Percentiles rank a stretch among this genome's conserved stretches.
phyloP scores from a whole-genome alignment of 2,113 vertebrate genomes.

The Galemys pyrenaicus region DNA sequence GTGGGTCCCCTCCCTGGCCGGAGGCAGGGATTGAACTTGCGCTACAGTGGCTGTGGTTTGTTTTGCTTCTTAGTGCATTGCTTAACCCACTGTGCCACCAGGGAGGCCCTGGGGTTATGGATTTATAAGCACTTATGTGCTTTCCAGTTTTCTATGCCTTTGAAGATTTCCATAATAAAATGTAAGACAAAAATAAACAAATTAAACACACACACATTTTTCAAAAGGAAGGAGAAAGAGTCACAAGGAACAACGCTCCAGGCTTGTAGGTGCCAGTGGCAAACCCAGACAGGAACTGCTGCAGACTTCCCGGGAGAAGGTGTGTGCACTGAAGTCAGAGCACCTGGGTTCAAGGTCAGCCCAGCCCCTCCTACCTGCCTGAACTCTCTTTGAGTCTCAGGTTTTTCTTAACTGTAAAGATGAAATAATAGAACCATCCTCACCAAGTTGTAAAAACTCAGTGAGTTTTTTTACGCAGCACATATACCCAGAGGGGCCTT shows the following conservation, averaged over 20 bases:
- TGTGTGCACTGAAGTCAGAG: background rate
- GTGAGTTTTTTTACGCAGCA: background rate
- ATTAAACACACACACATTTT: background rate
- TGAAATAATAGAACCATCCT: background rate
- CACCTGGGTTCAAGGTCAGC: background rate
- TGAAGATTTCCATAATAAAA: slow-evolving; percentile 24
- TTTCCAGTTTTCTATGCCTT: background rate
- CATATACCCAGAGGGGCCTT: background rate
- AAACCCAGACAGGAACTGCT: background rate
- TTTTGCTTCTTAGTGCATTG: too few species aligned
- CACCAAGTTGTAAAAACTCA: background rate
- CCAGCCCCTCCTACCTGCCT: background rate
- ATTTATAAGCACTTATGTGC: too few species aligned
- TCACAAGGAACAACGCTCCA: background rate
- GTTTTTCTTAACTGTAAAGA: background rate
- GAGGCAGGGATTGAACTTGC: too few species aligned
- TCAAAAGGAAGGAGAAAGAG: background rate
- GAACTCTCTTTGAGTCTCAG: background rate
- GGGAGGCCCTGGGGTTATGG: too few species aligned
- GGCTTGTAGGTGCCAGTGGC: background rate
- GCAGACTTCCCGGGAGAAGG: background rate
- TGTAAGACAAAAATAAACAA: background rate
- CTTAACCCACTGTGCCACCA: too few species aligned
- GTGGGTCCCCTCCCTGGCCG: too few species aligned
- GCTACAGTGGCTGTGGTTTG: too few species aligned